Conservation (phyloP, 2,113 vertebrate genomes). For the Cairina moschata region DNA sequence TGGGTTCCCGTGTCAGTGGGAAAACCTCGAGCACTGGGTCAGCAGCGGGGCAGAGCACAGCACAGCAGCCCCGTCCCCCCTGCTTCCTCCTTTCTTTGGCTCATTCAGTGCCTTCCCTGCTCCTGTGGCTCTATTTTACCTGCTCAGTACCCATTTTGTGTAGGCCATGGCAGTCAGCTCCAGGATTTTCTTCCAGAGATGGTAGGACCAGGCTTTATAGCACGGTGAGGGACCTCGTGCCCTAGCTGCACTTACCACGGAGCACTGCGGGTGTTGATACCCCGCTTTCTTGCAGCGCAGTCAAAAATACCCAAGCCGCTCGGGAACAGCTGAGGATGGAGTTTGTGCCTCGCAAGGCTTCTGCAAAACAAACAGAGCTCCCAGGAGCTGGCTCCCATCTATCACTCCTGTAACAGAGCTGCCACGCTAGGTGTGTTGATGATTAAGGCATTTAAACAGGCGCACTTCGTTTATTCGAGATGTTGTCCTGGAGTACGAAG, state of each 20-base stretch:
- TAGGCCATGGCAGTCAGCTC: background rate
- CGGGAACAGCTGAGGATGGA: conserved; percentile 22
- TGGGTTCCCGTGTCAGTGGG: background rate
- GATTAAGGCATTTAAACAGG: background rate
- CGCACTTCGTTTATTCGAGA: background rate
- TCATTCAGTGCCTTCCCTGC: background rate
- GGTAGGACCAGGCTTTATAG: background rate
- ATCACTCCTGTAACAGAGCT: background rate
- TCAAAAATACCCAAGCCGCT: conserved; percentile 24
- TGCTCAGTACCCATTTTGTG: background rate
- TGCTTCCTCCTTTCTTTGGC: background rate
- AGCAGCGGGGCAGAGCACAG: background rate
- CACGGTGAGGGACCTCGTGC: background rate
- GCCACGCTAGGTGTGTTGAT: background rate
- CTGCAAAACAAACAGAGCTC: conserved; percentile 42
- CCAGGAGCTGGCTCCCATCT: conserved; percentile 29
- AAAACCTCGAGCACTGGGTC: background rate
- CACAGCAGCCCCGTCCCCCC: background rate
- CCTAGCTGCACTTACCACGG: background rate
- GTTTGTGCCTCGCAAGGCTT: conserved; percentile 18
- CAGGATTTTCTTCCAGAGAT: background rate
- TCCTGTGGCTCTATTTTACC: background rate
- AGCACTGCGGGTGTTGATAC: conserved; percentile 15
- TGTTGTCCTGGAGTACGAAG: background rate
- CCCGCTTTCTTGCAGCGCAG: background rate